phyloP scores from a whole-genome alignment of 2,888 invertebrate genomes.

The Petrolisthes cinctipes region DNA sequence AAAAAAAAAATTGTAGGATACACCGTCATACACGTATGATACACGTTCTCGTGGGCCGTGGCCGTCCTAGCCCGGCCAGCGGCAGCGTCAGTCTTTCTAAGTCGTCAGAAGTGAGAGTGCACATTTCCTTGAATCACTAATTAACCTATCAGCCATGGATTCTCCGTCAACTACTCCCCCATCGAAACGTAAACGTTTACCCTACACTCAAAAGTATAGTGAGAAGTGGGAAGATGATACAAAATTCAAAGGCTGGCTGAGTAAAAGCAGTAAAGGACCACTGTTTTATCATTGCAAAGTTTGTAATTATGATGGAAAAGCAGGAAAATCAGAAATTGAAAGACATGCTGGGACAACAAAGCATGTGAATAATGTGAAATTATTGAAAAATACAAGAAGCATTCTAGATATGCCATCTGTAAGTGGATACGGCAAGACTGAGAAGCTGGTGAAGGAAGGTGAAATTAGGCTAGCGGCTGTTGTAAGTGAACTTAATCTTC shows the following conservation, averaged over 20 bases:
- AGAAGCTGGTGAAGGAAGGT: not conserved
- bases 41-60: no score
- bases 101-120: no score
- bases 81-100: no score
- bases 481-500: slow-evolving; percentile 19
- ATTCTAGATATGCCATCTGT: slow-evolving; percentile 16
- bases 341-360: not conserved
- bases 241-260: slow-evolving; percentile 12
- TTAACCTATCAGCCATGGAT: not conserved
- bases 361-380: not conserved
- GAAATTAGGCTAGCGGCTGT: slow-evolving; percentile 12
- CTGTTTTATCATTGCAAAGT: not conserved
- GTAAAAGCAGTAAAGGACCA: slow-evolving; percentile 18
- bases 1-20: no score
- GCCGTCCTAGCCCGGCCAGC: no score
- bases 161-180: not conserved
- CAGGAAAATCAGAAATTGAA: not conserved
- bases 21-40: no score
- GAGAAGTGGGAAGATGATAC: slow-evolving; percentile 7
- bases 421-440: not conserved
- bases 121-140: not conserved
- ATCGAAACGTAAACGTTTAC: not conserved
- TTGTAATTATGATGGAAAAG: slow-evolving; percentile 1
- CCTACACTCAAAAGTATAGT: not conserved
- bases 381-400: not conserved